Conservation (phyloP, 2,888 invertebrate species). For the Protophormia terraenovae region DNA sequence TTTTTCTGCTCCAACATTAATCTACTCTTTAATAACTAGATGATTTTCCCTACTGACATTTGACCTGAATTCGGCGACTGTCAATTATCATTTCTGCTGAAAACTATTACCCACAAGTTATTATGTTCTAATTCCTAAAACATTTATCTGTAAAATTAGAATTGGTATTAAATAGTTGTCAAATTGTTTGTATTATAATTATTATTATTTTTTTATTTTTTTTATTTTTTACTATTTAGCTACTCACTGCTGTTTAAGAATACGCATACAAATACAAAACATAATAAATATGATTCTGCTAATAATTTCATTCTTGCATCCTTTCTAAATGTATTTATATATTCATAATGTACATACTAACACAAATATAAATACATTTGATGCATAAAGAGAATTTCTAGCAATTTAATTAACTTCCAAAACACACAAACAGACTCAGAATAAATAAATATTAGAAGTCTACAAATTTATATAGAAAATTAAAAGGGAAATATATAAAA, state of each 20-base stretch:
- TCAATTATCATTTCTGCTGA: no score
- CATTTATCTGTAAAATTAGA: no score
- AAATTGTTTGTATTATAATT: no score
- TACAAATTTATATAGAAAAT: not conserved
- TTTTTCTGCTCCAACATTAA: no score
- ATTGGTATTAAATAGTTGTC: no score
- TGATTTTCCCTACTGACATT: no score
- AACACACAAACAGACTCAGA: not conserved
- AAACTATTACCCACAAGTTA: no score
- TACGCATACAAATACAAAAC: not conserved
- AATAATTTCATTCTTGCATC: not conserved
- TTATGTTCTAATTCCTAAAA: no score
- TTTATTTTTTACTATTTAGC: not conserved
- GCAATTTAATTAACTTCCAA: constrained; percentile 51
- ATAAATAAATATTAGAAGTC: not conserved
- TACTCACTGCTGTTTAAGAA: not conserved
- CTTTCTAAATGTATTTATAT: not conserved
- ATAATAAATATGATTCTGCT: not conserved
- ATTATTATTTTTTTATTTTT: not conserved
- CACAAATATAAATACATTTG: not conserved
- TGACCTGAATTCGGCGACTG: no score
- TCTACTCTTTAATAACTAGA: no score
- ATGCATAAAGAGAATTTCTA: constrained; percentile 43
- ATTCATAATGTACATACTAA: no score
- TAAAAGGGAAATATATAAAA: not conserved